Conservation (phyloP, 2,113 vertebrate genomes). For the Ageneiosus marmoratus region DNA sequence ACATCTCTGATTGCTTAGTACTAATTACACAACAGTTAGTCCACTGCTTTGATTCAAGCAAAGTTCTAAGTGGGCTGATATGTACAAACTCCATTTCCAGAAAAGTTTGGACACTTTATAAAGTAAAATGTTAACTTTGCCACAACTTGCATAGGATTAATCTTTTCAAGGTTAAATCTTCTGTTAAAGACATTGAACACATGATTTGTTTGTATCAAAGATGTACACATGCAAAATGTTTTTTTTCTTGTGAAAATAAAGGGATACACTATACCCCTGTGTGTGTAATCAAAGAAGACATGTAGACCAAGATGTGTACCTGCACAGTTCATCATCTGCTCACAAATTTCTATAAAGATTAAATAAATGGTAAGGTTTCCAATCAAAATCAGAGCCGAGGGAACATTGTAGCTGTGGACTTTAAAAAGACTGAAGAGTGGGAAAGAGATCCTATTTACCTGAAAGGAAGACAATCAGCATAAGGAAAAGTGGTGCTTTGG, state of each 20-base stretch:
- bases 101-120: too few species aligned
- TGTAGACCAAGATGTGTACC: conserved; percentile 35
- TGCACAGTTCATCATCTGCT: conserved; percentile 48
- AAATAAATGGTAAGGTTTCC: conserved; percentile 58
- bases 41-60: not conserved
- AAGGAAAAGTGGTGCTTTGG: conserved; percentile 59
- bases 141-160: not conserved
- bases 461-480: conserved; percentile 55
- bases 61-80: not conserved
- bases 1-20: not conserved
- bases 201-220: not conserved
- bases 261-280: conserved; percentile 19
- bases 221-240: not conserved
- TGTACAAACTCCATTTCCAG: too few species aligned
- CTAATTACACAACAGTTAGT: not conserved
- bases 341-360: conserved; percentile 37
- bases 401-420: conserved; percentile 45
- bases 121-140: not conserved
- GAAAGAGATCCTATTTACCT: conserved; percentile 49
- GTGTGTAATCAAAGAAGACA: conserved; percentile 41
- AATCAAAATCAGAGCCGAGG: conserved; percentile 53
- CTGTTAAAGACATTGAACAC: not conserved
- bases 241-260: not conserved
- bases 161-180: not conserved
- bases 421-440: conserved; percentile 25